A percentile compares a stretch with the other conserved stretches of the same genome.
Conservation (phyloP, 2,113 vertebrate genomes). For the Albula glossodonta region DNA sequence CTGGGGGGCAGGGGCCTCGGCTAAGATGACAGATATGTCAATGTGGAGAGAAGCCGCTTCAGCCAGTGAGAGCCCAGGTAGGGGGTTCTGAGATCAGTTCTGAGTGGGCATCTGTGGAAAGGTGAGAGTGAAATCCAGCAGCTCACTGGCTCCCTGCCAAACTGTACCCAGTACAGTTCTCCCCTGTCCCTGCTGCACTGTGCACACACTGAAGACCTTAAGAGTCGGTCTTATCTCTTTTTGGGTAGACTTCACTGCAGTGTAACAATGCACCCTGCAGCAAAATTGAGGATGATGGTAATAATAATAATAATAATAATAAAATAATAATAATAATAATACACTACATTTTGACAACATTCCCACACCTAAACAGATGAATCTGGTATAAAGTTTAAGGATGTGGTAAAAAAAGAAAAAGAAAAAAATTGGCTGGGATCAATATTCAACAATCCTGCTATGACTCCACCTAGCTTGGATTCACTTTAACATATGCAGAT, state of each 20-base stretch:
- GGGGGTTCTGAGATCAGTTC: slow-evolving; percentile 41
- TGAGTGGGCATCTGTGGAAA: neutral
- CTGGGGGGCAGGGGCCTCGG: slow-evolving; percentile 30
- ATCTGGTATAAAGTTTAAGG: slow-evolving; percentile 51
- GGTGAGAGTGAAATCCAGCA: slow-evolving; percentile 28
- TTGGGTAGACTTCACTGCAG: slow-evolving; percentile 14
- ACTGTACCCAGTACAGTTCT: slow-evolving; percentile 59
- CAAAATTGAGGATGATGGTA: neutral
- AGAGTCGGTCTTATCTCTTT: slow-evolving; percentile 51
- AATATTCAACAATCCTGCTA: no score
- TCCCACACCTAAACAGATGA: slow-evolving; percentile 73
- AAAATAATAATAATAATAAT: no score
- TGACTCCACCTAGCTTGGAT: slow-evolving; percentile 67
- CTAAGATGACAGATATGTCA: slow-evolving; percentile 72
- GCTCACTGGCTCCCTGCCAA: slow-evolving; percentile 68
- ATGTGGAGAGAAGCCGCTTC: slow-evolving; percentile 64
- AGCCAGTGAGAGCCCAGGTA: slow-evolving; percentile 63
- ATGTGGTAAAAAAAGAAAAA: slow-evolving; percentile 41
- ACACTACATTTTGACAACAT: slow-evolving; percentile 59
- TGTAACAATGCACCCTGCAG: neutral
- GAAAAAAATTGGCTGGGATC: neutral
- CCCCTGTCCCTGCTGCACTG: slow-evolving; percentile 63
- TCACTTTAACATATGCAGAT: slow-evolving; percentile 67
- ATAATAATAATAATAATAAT: no score
- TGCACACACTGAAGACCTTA: slow-evolving; percentile 56